Evolutionary conservation across 2,797 vertebrate species (phyloP).

Genomic region (Lemur catta): DNA sequence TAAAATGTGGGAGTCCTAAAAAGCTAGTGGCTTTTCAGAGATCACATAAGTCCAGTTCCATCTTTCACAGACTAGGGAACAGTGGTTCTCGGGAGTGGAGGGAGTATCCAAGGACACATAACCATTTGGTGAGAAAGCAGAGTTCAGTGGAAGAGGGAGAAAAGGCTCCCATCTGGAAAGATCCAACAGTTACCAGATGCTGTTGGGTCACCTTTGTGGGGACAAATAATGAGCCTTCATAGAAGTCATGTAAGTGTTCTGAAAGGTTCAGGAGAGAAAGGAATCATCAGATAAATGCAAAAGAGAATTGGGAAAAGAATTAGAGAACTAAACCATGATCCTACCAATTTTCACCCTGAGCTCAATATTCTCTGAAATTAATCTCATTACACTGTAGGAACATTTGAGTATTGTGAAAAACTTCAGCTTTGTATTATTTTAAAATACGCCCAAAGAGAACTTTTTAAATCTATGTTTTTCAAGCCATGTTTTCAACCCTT

Average conservation of each 20-base stretch:
- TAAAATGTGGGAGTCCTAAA: neutral
- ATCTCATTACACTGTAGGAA: neutral
- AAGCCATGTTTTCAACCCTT: neutral
- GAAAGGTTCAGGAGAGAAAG: slow-evolving; percentile 75
- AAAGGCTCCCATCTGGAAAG: too few relatives aligned
- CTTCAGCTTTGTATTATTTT: neutral
- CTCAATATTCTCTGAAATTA: neutral
- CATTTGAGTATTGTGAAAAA: neutral
- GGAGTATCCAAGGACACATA: neutral
- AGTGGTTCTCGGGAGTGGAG: neutral
- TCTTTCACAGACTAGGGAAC: neutral
- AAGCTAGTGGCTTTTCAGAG: neutral
- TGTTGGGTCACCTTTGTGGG: slow-evolving; percentile 80
- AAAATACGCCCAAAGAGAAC: neutral
- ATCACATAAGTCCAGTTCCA: neutral
- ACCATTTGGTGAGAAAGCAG: neutral
- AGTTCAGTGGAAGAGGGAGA: too few relatives aligned
- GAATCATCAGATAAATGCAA: neutral
- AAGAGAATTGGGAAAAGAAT: neutral
- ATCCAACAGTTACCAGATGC: neutral
- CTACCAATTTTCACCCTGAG: neutral
- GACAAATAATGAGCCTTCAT: slow-evolving; percentile 74
- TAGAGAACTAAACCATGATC: neutral
- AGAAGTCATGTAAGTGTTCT: slow-evolving; percentile 87
- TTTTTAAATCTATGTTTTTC: neutral